Evolutionary conservation across 2,888 invertebrate genomes (phyloP).

Genomic region (Leptogaster cylindrica): DNA sequence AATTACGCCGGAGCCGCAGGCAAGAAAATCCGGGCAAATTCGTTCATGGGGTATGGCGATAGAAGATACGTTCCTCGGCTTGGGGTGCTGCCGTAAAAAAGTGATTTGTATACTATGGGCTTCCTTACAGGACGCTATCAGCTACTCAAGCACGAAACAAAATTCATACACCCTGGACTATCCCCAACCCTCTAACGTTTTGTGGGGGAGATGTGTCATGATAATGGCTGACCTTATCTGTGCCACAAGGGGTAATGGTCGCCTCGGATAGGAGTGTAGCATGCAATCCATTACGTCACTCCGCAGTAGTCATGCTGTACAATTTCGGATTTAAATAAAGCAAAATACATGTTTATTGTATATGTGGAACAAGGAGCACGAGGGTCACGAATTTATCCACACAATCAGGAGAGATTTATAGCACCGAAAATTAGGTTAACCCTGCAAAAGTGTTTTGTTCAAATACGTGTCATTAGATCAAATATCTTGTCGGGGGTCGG

Average conservation of each 20-base stretch:
- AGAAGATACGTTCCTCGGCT: conserved; percentile 22
- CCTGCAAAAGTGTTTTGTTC: conserved; percentile 22
- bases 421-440: conserved; percentile 38
- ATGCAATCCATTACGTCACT: conserved; percentile 39
- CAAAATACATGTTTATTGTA: neutral
- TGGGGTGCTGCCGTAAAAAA: neutral
- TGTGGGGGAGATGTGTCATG: conserved; percentile 19
- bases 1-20: neutral
- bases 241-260: conserved; percentile 34
- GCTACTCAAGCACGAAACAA: conserved; percentile 21
- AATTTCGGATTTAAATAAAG: neutral
- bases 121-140: conserved; percentile 27
- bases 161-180: no score
- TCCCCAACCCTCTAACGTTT: conserved; percentile 11
- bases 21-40: conserved; percentile 23
- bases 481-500: conserved; percentile 32
- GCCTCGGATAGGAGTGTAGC: conserved; percentile 16
- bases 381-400: conserved; percentile 18
- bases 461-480: conserved; percentile 39
- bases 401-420: conserved; percentile 21
- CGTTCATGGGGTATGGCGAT: conserved; percentile 15
- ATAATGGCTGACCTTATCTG: conserved; percentile 37
- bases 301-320: neutral
- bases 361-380: neutral
- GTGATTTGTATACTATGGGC: conserved; percentile 35